phyloP scores from a whole-genome alignment of 1,140 invertebrate genomes.

The Polyergus mexicanus region DNA sequence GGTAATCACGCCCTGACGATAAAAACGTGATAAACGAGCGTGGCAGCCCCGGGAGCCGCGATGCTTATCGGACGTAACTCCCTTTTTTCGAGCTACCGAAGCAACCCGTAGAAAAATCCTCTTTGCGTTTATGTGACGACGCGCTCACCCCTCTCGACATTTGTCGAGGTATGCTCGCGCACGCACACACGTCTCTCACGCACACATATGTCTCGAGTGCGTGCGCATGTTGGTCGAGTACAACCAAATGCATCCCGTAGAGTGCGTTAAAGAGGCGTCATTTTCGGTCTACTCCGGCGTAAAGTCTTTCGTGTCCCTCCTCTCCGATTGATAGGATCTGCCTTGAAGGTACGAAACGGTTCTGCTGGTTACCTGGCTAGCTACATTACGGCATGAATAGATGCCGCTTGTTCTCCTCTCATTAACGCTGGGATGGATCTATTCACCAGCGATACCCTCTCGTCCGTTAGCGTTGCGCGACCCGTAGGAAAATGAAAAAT shows the following conservation, averaged over 20 bases:
- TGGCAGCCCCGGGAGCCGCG: slow-evolving; percentile 60
- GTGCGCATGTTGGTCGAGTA: slow-evolving; percentile 42
- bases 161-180: slow-evolving; percentile 10
- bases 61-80: slow-evolving; percentile 70
- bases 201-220: not conserved
- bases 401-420: slow-evolving; percentile 69
- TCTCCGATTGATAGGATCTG: slow-evolving; percentile 64
- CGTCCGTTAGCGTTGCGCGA: slow-evolving; percentile 3
- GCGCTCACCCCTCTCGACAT: slow-evolving; percentile 53
- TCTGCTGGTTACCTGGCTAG: slow-evolving; percentile 63
- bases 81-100: slow-evolving; percentile 67
- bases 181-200: not conserved
- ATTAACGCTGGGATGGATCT: slow-evolving; percentile 72
- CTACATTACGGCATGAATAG: slow-evolving; percentile 61
- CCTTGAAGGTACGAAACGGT: slow-evolving; percentile 44
- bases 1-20: slow-evolving; percentile 76
- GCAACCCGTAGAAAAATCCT: slow-evolving; percentile 67
- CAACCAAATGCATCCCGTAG: slow-evolving; percentile 63
- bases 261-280: slow-evolving; percentile 61
- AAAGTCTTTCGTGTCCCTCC: slow-evolving; percentile 54
- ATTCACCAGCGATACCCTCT: slow-evolving; percentile 58
- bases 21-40: slow-evolving; percentile 78
- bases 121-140: slow-evolving; percentile 56
- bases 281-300: slow-evolving; percentile 58
- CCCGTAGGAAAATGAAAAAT: slow-evolving; percentile 71